Percentiles rank a stretch among this genome's conserved stretches.
phyloP scores from a whole-genome alignment of 2,113 vertebrate species.

The Turdus rufiventris region DNA sequence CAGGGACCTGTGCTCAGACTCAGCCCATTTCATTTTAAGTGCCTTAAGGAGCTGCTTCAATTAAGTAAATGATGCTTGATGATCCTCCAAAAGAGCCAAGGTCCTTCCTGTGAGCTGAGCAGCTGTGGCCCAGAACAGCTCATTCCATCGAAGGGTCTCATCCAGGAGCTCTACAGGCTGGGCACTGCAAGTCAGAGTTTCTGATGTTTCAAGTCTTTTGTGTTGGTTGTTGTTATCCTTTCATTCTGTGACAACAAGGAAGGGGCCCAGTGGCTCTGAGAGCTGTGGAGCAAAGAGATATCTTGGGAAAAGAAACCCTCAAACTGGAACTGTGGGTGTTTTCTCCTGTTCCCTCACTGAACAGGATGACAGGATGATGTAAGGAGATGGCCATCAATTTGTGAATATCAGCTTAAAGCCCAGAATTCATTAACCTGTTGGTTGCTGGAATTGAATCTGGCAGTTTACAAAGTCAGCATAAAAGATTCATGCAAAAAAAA shows the following conservation, averaged over 20 bases:
- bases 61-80: not conserved
- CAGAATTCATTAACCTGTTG: conserved; percentile 34
- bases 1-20: not conserved
- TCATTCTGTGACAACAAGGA: not conserved
- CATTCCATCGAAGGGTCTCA: not conserved
- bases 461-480: not conserved
- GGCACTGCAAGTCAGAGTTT: not conserved
- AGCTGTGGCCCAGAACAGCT: not conserved
- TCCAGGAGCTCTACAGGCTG: not conserved
- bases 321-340: not conserved
- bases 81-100: not conserved
- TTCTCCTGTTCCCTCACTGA: not conserved
- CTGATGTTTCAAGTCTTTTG: not conserved
- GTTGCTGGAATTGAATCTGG: conserved; percentile 24
- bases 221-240: rapidly evolving
- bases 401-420: not conserved
- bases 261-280: not conserved
- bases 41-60: not conserved
- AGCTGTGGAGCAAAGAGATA: not conserved
- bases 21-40: not conserved
- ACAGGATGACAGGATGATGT: not conserved
- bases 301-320: not conserved
- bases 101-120: not conserved
- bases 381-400: not conserved
- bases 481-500: not conserved